phyloP scores from a whole-genome alignment of 2,113 vertebrate species.

The Ceyx cyanopectus region DNA sequence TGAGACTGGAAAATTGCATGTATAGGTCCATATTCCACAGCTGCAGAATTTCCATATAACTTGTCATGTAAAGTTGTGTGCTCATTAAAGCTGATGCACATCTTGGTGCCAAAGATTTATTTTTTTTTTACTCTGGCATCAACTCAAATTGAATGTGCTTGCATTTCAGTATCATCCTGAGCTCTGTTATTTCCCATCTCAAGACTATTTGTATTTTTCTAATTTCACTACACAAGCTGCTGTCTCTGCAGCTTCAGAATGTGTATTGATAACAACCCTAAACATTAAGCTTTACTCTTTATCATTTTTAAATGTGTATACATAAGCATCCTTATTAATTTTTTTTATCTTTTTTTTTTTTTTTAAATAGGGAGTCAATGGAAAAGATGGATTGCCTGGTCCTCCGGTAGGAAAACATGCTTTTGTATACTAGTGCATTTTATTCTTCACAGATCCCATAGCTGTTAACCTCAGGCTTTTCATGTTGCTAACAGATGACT shows the following conservation, averaged over 20 bases:
- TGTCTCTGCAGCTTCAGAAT: neutral
- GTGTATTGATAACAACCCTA: neutral
- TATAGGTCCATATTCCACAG: neutral
- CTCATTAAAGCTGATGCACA: neutral
- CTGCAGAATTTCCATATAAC: neutral
- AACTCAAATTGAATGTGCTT: neutral
- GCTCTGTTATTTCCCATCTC: neutral
- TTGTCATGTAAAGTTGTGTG: neutral
- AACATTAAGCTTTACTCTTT: neutral
- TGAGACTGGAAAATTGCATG: neutral
- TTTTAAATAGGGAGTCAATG: slow-evolving; percentile 76
- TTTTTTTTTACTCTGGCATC: neutral
- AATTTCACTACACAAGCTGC: neutral
- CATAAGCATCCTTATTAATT: neutral
- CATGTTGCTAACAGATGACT: neutral
- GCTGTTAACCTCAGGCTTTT: neutral
- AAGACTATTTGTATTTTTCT: neutral
- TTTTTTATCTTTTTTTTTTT: neutral
- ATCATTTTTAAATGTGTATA: neutral
- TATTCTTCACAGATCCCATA: neutral
- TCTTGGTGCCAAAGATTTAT: neutral
- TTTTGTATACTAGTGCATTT: neutral
- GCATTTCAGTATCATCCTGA: neutral
- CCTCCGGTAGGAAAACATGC: slow-evolving; percentile 75
- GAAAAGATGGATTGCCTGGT: slow-evolving; percentile 84